Evolutionary conservation across 1,140 invertebrate species (phyloP), one percentile per base, ranked within the genome.

Genomic region (Lucilia sericata): DNA sequence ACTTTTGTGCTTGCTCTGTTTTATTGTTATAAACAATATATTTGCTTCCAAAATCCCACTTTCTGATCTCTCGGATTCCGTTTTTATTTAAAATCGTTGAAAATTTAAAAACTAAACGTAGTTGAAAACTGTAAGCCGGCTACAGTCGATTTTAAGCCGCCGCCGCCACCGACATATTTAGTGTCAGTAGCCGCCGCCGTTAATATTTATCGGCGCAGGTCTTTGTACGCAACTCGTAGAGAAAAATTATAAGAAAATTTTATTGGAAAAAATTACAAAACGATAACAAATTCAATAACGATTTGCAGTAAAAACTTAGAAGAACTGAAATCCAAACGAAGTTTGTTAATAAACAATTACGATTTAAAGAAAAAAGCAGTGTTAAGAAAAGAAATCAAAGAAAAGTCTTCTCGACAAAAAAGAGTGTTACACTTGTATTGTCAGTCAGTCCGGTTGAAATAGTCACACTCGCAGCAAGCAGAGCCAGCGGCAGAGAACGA

Each of bases 391-490:
- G 19, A 70, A 70, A 70, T 30, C 25, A 30, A 30, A 30, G 25
- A 70, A 70, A 60, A 70, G 55, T 60, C 55, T 21, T 21, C 25
- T 30, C 65, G 19, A 70, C 65, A 25, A 70, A 25, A 70, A 19
- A 65, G n/a, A 65, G 19, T 21, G 65, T 70, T 70, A 25, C 65
- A 70, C 19, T 70, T 70, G 65, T 70, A 70, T 70, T 12, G 65
- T 70, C 65, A 65, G 60, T 65, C 60, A 25, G 65, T 70, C 65
- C 65, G 65, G 65, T 70, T 70, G 65, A 70, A 70, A 70, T 25
- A 70, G 65, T 70, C 65, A 70, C 65, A 70, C 65, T 21, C 65
- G 65, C 65, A 25, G 65, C 65, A 70, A 70, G 65, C 65, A 70
- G 65, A 70, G 65, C 17, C 65, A 19, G 14, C 14, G 55, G 55